A percentile compares a stretch with the other conserved stretches of the same genome.
These are phyloP conservation scores for Heterocephalus glaber DNA, from an alignment of 2,113 vertebrate genomes.

Conservation along the genomic window DNA sequence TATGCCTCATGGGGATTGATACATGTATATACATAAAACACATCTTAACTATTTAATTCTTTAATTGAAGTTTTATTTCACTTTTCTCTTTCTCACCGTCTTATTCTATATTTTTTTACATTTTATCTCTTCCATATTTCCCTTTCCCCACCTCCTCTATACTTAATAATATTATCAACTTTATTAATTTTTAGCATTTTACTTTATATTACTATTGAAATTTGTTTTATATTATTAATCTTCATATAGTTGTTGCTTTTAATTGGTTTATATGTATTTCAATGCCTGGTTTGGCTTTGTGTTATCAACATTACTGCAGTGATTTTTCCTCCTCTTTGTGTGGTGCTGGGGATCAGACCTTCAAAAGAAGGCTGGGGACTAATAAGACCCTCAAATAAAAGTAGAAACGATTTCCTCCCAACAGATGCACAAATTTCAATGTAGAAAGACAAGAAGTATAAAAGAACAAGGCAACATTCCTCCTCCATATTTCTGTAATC, in stretches of 20 bases:
- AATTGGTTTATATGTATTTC: neutral
- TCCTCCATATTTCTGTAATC: neutral
- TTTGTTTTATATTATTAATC: neutral
- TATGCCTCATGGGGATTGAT: neutral
- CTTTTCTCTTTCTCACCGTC: neutral
- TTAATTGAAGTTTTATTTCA: neutral
- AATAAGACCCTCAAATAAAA: neutral
- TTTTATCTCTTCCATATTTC: neutral
- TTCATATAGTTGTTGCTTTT: neutral
- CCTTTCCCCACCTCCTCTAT: neutral
- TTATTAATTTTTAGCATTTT: neutral
- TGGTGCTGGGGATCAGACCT: neutral
- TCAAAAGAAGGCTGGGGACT: neutral
- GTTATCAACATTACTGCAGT: neutral
- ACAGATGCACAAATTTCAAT: neutral
- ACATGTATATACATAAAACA: neutral
- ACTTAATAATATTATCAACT: neutral
- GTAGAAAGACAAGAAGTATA: neutral
- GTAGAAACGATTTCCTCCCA: neutral
- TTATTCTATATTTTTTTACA: neutral
- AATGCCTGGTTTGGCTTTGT: neutral
- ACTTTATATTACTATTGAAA: no score
- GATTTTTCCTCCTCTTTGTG: neutral
- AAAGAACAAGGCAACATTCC: neutral
- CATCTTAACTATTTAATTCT: neutral